phyloP scores from a whole-genome alignment of 2,888 invertebrate species.

The Brachylomia viminalis region DNA sequence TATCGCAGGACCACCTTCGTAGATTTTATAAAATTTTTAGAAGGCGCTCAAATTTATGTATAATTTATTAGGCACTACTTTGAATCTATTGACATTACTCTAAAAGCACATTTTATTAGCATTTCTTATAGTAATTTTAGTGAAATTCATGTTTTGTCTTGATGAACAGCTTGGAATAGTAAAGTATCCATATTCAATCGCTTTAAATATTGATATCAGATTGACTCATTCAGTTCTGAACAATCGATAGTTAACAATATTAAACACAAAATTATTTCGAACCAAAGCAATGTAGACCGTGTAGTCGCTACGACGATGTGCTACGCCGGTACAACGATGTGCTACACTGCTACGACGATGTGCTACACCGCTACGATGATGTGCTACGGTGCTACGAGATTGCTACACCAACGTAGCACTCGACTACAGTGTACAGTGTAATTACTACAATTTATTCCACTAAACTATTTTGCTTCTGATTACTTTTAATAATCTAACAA shows the following conservation, averaged over 20 bases:
- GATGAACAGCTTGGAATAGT: background rate
- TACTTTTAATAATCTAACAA: background rate
- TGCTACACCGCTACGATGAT: background rate
- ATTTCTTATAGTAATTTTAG: background rate
- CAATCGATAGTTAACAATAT: background rate
- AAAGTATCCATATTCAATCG: background rate
- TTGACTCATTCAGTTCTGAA: background rate
- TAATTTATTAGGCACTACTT: background rate
- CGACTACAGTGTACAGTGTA: background rate
- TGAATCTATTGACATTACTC: no score
- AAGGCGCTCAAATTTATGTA: background rate
- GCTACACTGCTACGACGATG: conserved; percentile 27
- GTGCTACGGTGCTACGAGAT: conserved; percentile 23
- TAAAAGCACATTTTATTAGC: background rate
- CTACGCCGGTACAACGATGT: background rate
- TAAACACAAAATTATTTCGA: background rate
- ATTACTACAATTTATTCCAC: background rate
- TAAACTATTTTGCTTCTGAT: background rate
- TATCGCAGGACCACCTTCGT: background rate
- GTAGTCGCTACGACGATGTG: background rate
- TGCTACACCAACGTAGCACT: conserved; percentile 17
- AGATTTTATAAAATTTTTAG: no score
- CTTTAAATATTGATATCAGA: background rate
- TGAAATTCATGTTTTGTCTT: background rate
- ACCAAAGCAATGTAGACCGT: background rate